A percentile compares a stretch with the other conserved stretches of the same genome.
Conservation (phyloP, 2,888 invertebrate genomes). For the Lacanobia oleracea region DNA sequence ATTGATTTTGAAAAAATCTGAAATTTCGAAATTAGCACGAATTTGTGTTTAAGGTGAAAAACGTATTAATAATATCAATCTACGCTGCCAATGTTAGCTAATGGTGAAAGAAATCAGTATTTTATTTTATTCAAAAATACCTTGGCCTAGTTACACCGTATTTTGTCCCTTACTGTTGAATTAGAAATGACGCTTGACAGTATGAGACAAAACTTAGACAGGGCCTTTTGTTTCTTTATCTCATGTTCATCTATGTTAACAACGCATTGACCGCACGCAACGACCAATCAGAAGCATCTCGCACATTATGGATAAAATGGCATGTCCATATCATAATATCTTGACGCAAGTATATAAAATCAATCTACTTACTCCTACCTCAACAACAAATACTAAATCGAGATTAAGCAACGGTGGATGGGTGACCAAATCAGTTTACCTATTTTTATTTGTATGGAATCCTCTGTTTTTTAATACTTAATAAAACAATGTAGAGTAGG, state of each 20-base stretch:
- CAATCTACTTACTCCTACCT: background rate
- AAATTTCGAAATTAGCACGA: background rate
- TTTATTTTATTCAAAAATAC: slow-evolving; percentile 10
- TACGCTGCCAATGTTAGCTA: slow-evolving; percentile 25
- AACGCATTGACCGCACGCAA: too few species aligned
- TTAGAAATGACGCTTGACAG: slow-evolving; percentile 11
- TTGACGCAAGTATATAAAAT: too few species aligned
- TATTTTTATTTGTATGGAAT: slow-evolving; percentile 6
- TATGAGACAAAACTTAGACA: slow-evolving; percentile 8
- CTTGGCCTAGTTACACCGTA: slow-evolving; percentile 9
- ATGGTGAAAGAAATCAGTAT: slow-evolving; percentile 19
- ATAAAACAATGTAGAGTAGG: slow-evolving; percentile 13
- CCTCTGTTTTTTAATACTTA: slow-evolving; percentile 13
- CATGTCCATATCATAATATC: background rate
- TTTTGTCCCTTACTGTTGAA: slow-evolving; percentile 5
- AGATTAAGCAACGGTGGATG: too few species aligned
- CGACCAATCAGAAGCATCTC: too few species aligned
- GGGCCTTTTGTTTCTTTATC: background rate
- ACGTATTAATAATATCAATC: slow-evolving; percentile 28
- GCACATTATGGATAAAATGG: background rate
- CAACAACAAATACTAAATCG: background rate
- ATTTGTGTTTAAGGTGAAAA: slow-evolving; percentile 14
- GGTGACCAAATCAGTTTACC: background rate
- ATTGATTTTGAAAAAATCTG: too few species aligned
- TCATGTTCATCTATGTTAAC: too few species aligned